phyloP scores from a whole-genome alignment of 2,888 invertebrate genomes.

The Sipha maydis region DNA sequence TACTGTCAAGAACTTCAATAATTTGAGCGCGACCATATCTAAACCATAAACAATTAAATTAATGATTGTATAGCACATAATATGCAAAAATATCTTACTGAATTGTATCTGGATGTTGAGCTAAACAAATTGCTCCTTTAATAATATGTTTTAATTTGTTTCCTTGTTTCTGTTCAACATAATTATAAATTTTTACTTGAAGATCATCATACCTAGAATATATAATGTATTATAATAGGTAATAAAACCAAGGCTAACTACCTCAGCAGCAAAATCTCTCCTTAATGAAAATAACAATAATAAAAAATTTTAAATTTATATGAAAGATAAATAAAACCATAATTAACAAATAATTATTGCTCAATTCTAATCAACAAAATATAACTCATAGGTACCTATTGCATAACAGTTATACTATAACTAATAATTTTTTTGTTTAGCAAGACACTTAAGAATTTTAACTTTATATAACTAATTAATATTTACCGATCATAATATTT shows the following conservation, averaged over 20 bases:
- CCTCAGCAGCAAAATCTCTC: too few species aligned
- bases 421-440: too few species aligned
- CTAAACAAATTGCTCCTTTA: constrained; percentile 39
- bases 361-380: too few species aligned
- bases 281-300: neutral
- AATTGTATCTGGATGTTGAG: neutral
- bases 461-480: neutral
- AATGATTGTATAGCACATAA: neutral
- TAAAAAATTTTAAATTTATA: neutral
- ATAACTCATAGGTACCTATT: too few species aligned
- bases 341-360: neutral
- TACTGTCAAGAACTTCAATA: neutral
- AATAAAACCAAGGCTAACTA: too few species aligned
- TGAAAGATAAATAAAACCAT: too few species aligned
- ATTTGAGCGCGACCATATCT: constrained; percentile 25
- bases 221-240: neutral
- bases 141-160: constrained; percentile 23
- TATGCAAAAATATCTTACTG: constrained; percentile 4
- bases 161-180: constrained; percentile 21
- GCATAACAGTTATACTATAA: too few species aligned
- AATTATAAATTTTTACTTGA: constrained; percentile 12
- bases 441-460: neutral
- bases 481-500: constrained; percentile 35
- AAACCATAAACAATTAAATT: neutral
- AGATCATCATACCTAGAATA: constrained; percentile 23